These are phyloP conservation scores for Heliconius aoede DNA, from an alignment of 2,888 invertebrate species.

Conservation along the genomic window DNA sequence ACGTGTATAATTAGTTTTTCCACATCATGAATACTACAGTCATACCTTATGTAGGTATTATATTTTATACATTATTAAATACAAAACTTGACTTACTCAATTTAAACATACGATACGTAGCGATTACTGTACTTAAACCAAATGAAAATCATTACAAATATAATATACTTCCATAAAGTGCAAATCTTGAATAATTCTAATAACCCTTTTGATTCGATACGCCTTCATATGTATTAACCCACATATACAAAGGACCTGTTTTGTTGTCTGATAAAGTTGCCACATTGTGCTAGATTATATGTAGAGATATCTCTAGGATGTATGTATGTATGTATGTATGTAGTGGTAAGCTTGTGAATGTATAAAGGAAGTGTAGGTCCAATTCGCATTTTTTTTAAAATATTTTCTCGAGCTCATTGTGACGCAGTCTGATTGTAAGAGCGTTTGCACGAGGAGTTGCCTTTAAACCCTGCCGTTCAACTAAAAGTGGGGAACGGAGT, in stretches of 20 bases:
- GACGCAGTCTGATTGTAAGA: too few relatives aligned
- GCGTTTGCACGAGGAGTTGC: too few relatives aligned
- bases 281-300: slow-evolving; percentile 27
- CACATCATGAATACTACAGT: too few relatives aligned
- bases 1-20: background rate
- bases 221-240: slow-evolving; percentile 38
- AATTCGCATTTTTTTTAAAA: background rate
- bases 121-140: background rate
- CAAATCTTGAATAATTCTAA: slow-evolving; percentile 12
- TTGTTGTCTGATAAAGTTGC: slow-evolving; percentile 31
- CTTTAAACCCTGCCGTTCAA: too few relatives aligned
- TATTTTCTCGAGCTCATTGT: too few relatives aligned
- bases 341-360: background rate
- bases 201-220: slow-evolving; percentile 26
- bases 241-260: slow-evolving; percentile 42
- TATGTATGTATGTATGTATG: too few relatives aligned
- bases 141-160: background rate
- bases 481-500: too few relatives aligned
- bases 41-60: too few relatives aligned
- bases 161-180: background rate
- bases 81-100: too few relatives aligned
- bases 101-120: background rate
- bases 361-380: background rate
- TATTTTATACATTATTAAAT: too few relatives aligned
- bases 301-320: too few relatives aligned